Conservation (phyloP, 2,113 vertebrate species). For the Candoia aspera region DNA sequence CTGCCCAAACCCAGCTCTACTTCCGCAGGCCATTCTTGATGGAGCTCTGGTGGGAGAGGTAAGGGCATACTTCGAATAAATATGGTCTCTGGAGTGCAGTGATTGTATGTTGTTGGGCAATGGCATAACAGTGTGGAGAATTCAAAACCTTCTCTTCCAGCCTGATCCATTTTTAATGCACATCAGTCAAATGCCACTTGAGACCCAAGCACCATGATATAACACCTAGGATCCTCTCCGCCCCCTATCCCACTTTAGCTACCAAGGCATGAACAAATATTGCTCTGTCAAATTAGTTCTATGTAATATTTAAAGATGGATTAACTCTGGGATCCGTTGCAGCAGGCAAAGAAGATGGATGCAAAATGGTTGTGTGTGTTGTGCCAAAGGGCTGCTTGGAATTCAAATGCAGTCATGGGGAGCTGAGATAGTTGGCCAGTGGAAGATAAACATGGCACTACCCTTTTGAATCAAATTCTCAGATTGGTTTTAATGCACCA, state of each 20-base stretch:
- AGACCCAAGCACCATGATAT: conserved; percentile 35
- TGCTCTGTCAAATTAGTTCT: conserved; percentile 59
- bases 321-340: conserved; percentile 59
- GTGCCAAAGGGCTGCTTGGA: conserved; percentile 38
- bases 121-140: neutral
- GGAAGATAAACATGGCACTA: conserved; percentile 54
- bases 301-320: conserved; percentile 61
- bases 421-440: conserved; percentile 52
- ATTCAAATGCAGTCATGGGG: conserved; percentile 55
- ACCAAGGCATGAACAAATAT: conserved; percentile 62
- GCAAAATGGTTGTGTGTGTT: conserved; percentile 42
- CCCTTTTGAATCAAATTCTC: neutral
- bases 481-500: neutral
- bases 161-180: conserved; percentile 20
- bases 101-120: neutral
- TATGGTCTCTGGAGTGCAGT: neutral
- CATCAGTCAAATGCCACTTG: conserved; percentile 14
- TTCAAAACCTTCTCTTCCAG: neutral
- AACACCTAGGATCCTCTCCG: neutral
- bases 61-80: neutral
- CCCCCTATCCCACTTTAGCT: conserved; percentile 20
- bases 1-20: neutral
- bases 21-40: neutral
- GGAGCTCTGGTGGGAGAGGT: neutral
- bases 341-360: conserved; percentile 40